Evolutionary conservation across 2,888 invertebrate species (phyloP), one percentile per base, ranked within the genome.

Genomic region (Seira ritae): DNA sequence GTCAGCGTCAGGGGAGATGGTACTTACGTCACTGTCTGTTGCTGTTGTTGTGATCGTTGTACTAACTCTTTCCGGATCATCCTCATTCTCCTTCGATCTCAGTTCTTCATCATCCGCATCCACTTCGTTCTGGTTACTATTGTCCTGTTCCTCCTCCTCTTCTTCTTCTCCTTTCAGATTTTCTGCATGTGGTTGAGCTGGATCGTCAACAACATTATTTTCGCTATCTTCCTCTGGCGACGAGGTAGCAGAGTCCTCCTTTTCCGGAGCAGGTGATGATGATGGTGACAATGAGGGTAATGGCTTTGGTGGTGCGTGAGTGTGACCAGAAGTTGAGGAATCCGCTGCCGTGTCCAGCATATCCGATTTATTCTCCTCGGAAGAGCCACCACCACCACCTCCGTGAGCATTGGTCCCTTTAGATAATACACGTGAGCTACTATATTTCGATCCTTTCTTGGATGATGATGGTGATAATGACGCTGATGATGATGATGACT

Each of bases 321-420:
- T 31, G 31, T 31, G 31, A 31, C 67, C 73, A 1, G 83, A 76
- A n/a, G 79, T 74, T 15, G 83, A 78, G 12, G 83, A 83, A 66
- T 78, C 83, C n/a, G 83, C 74, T 42, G 78, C 78, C 31, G 78
- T 69, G n/a, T 83, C 83, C 1, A 78, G 50, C 19, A 75, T 75
- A 65, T 80, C 75, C n/a, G 75, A 80, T 24, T 66, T 80, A 50
- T 80, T 80, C 68, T 78, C 77, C 12, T 78, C 81, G 6, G 69
- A 70, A 46, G 79, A 84, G n/a, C 15, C 50, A 31, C 31, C 31
- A 4, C 31, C 46, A 15, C 15, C 50, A 31, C 31, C 31, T 31
- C 31, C 46, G 8, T 22, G 15, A 22, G 17, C 23, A 62, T 42
- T 20, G n/a, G 46, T 23, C 17, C n/a, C 17, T 74, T 22, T 65